Conservation (phyloP, 2,888 invertebrate species). For the Phaonia tiefii region DNA sequence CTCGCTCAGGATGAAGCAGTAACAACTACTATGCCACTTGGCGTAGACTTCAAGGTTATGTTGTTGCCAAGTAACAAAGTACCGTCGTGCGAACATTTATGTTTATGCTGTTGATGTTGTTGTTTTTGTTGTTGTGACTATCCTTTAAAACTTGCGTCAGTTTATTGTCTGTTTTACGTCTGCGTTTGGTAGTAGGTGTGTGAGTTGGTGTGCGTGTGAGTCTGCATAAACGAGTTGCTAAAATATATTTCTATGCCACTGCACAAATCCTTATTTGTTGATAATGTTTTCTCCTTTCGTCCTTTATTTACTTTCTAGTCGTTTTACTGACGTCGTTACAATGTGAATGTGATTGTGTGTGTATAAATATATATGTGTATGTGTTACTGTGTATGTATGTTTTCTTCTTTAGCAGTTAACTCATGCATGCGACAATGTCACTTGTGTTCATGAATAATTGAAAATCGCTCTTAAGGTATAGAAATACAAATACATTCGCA, state of each 20-base stretch:
- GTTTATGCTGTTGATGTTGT: background rate
- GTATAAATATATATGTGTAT: background rate
- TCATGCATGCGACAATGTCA: slow-evolving; percentile 52
- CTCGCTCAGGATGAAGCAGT: no score
- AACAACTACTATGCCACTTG: no score
- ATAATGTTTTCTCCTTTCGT: background rate
- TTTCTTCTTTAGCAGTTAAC: slow-evolving; percentile 37
- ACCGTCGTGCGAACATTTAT: no score
- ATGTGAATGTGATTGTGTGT: background rate
- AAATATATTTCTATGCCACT: background rate
- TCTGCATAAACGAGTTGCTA: no score
- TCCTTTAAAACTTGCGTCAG: background rate
- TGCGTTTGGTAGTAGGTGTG: no score
- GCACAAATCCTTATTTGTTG: slow-evolving; percentile 21
- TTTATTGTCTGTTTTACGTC: no score
- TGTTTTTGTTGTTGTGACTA: background rate
- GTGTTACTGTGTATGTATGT: slow-evolving; percentile 6
- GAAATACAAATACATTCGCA: background rate
- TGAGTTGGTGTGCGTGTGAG: no score
- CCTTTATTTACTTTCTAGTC: background rate
- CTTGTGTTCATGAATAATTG: slow-evolving; percentile 59
- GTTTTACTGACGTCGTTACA: background rate
- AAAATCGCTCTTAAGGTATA: slow-evolving; percentile 19
- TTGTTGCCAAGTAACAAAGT: no score
- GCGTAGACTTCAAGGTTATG: slow-evolving; percentile 1